A percentile compares a stretch with the other conserved stretches of the same genome.
phyloP scores from a whole-genome alignment of 37 sponge, comb jelly and placozoan genomes.

The Chondrosia reniformis region DNA sequence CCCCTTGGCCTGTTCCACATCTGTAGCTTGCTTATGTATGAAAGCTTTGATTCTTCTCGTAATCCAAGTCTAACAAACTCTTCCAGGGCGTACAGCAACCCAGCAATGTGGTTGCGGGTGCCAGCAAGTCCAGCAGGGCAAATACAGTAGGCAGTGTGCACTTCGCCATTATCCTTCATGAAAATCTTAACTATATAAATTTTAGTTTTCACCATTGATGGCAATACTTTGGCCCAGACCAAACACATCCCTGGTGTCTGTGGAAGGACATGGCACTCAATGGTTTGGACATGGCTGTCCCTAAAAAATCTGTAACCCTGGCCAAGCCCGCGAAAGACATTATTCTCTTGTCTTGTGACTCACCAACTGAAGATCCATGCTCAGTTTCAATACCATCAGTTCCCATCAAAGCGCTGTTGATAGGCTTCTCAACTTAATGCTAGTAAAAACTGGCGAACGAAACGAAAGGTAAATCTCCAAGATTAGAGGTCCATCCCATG shows the following conservation, averaged over 20 bases:
- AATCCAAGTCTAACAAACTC: constrained; percentile 18
- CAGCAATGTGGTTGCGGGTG: constrained; percentile 20
- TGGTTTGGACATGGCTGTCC: constrained; percentile 17
- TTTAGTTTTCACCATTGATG: constrained; percentile 4
- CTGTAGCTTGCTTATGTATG: constrained; percentile 12
- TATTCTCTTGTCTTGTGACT: not conserved
- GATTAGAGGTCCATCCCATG: not conserved
- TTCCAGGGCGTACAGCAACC: constrained; percentile 5
- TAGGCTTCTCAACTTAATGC: not conserved
- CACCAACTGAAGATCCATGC: not conserved
- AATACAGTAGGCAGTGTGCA: constrained; percentile 11
- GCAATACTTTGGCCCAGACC: constrained; percentile 11
- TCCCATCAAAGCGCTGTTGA: not conserved
- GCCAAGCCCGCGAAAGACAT: not conserved
- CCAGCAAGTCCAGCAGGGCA: constrained; percentile 35
- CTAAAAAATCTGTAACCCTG: constrained; percentile 23
- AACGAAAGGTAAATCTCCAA: not conserved
- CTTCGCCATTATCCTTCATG: not conserved
- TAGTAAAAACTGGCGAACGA: not conserved
- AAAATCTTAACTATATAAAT: constrained; percentile 1
- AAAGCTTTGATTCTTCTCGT: not conserved
- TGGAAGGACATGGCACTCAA: constrained; percentile 18
- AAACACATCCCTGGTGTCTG: not conserved
- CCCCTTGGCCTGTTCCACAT: constrained; percentile 19
- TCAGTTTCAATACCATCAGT: constrained; percentile 2